phyloP scores from a whole-genome alignment of 2,113 vertebrate genomes.

The Tenrec ecaudatus region DNA sequence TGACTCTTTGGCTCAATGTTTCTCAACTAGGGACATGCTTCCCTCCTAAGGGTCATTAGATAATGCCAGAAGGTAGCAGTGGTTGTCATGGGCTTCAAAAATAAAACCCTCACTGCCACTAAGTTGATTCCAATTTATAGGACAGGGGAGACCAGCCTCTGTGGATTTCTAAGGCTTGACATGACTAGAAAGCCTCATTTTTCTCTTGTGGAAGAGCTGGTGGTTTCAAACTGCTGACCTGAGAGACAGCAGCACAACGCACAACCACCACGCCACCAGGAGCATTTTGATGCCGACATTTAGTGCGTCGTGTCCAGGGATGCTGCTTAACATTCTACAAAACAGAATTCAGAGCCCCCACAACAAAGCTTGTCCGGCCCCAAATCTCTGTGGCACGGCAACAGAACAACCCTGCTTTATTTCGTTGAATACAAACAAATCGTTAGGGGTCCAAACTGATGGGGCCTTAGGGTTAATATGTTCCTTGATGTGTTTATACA shows the following conservation, averaged over 20 bases:
- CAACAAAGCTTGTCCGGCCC: neutral
- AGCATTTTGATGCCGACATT: no score
- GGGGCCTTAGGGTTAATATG: neutral
- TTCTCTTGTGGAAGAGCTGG: no score
- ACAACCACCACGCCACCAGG: no score
- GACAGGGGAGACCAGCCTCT: no score
- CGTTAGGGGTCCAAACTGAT: neutral
- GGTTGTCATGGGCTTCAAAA: no score
- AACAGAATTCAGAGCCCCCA: neutral
- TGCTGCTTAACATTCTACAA: neutral
- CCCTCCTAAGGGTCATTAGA: neutral
- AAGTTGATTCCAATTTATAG: no score
- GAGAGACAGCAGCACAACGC: no score
- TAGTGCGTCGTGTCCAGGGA: neutral
- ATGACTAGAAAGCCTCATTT: no score
- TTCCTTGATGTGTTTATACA: constrained; percentile 11
- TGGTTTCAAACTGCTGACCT: no score
- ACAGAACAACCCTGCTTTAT: neutral
- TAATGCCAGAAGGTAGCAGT: neutral
- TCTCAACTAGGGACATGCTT: neutral
- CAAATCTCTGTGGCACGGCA: neutral
- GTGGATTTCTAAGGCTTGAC: no score
- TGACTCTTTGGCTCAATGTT: neutral
- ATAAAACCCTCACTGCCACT: no score
- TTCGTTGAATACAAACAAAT: constrained; percentile 26